These are phyloP conservation scores for Dromas ardeola DNA, from an alignment of 2,113 vertebrate species.

Conservation along the genomic window DNA sequence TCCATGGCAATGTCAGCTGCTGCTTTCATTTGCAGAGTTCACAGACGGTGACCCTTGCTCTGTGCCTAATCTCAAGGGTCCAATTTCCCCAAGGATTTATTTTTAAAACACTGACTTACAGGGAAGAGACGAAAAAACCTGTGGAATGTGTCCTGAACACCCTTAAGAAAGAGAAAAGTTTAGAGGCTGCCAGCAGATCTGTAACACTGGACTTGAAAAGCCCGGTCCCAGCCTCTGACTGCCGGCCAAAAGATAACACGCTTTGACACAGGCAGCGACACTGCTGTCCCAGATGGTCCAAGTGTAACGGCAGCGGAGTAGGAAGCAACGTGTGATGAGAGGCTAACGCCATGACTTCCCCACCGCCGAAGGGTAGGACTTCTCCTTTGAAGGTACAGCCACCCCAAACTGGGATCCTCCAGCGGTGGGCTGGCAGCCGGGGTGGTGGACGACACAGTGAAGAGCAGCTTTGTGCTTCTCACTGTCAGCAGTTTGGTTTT, in stretches of 20 bases:
- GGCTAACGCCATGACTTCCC: background rate
- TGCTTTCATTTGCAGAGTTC: background rate
- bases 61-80: background rate
- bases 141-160: background rate
- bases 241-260: background rate
- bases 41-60: background rate
- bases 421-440: background rate
- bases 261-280: rapidly evolving
- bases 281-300: background rate
- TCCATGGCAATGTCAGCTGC: background rate
- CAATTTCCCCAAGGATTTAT: background rate
- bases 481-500: background rate
- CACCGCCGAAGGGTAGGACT: rapidly evolving
- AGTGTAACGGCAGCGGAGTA: background rate
- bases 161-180: background rate
- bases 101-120: constrained; percentile 1
- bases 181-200: background rate
- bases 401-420: background rate
- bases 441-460: background rate
- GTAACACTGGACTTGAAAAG: background rate
- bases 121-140: background rate
- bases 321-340: rapidly evolving
- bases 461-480: background rate
- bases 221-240: background rate
- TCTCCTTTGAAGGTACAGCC: background rate